Conservation (phyloP, 1,140 invertebrate genomes). For the Nylanderia fulva region DNA sequence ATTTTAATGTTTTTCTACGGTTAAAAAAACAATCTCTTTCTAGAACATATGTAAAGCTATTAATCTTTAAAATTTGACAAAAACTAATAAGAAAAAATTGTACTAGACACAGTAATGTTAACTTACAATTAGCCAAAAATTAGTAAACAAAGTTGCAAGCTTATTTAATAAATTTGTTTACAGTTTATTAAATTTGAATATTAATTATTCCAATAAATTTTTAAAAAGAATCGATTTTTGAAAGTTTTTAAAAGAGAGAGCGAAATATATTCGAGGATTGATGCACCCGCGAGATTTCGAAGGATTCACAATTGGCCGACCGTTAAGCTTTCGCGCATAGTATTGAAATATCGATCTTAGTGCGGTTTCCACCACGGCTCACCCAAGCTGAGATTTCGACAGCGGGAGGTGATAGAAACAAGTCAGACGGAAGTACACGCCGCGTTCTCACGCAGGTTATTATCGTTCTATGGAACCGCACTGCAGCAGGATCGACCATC, state of each 20-base stretch:
- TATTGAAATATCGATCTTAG: constrained; percentile 46
- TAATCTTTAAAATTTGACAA: too few species aligned
- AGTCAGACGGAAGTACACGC: constrained; percentile 45
- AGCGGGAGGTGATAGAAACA: constrained; percentile 36
- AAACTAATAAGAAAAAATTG: neutral
- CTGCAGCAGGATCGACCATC: neutral
- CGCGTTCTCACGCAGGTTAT: constrained; percentile 56
- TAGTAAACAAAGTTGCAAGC: neutral
- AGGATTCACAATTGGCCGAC: neutral
- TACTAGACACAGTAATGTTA: neutral
- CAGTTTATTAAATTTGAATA: neutral
- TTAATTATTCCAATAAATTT: neutral
- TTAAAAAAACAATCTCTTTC: too few species aligned
- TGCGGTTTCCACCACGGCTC: constrained; percentile 1
- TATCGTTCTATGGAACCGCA: constrained; percentile 12
- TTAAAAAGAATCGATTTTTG: neutral
- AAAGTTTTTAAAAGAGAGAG: neutral
- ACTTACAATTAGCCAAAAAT: constrained; percentile 4
- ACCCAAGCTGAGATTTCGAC: constrained; percentile 47
- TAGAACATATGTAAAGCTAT: too few species aligned
- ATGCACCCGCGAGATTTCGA: neutral
- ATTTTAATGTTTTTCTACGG: too few species aligned
- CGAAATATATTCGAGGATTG: neutral
- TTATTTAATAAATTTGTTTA: neutral
- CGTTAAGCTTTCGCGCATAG: neutral